Evolutionary conservation across 1,140 invertebrate genomes (phyloP).

Genomic region (Drosophila ambigua): DNA sequence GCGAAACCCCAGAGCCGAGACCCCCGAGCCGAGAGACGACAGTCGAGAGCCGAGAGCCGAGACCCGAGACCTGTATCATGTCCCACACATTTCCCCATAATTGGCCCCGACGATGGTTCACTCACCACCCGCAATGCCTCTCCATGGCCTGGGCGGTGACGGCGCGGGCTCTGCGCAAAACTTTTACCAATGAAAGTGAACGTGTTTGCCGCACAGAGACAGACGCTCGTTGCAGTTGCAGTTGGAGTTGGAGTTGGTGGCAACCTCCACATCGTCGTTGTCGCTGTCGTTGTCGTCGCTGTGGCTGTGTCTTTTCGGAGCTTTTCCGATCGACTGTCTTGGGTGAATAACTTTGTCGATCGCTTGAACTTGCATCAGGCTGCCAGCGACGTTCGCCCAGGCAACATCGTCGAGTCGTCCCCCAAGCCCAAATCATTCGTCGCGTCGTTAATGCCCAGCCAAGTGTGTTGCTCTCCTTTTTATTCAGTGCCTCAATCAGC

Average conservation of each 20-base stretch:
- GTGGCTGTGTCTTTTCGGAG: background rate
- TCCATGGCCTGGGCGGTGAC: background rate
- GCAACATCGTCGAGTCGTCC: conserved; percentile 50
- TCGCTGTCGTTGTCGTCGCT: conserved; percentile 19
- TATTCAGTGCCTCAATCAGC: background rate
- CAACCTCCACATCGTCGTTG: conserved; percentile 21
- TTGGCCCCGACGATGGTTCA: conserved; percentile 1
- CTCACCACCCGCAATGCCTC: conserved; percentile 15
- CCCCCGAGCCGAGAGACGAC: no score
- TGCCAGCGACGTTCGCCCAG: conserved; percentile 55
- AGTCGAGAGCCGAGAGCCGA: no score
- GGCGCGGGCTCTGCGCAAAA: conserved; percentile 33
- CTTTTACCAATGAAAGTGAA: conserved; percentile 78
- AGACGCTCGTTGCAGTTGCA: conserved; percentile 7
- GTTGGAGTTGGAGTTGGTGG: conserved; percentile 1
- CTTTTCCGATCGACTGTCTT: conserved; percentile 44
- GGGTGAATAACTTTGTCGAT: conserved; percentile 79
- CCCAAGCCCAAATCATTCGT: no score
- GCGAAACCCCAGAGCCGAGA: no score
- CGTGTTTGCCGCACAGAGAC: conserved; percentile 53
- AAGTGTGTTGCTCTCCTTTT: background rate
- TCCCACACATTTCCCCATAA: conserved; percentile 28
- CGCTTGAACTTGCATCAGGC: conserved; percentile 71
- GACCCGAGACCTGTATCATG: background rate
- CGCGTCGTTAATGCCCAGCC: no score